Percentiles rank a stretch among this genome's conserved stretches.
phyloP scores from a whole-genome alignment of 2,888 invertebrate genomes.

The Drosophila recens region DNA sequence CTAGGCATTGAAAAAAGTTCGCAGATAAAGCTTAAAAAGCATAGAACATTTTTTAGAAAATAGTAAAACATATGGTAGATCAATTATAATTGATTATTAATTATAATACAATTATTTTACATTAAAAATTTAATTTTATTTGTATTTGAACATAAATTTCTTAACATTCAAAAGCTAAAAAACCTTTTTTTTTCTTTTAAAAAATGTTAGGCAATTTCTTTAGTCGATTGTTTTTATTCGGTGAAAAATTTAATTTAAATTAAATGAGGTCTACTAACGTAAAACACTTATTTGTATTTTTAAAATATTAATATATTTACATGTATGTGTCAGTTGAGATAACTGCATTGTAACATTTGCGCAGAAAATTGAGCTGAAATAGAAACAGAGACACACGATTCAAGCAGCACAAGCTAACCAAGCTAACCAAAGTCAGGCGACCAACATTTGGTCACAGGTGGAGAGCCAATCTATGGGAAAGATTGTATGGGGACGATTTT shows the following conservation, averaged over 20 bases:
- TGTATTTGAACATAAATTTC: no score
- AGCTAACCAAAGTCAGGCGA: slow-evolving; percentile 82
- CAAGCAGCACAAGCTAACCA: slow-evolving; percentile 78
- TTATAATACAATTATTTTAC: neutral
- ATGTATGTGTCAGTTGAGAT: no score
- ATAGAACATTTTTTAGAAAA: neutral
- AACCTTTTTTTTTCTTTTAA: no score
- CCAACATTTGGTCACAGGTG: slow-evolving; percentile 82
- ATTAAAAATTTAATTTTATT: neutral
- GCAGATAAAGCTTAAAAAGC: neutral
- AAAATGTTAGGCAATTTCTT: no score
- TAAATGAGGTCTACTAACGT: no score
- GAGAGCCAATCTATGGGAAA: slow-evolving; percentile 84
- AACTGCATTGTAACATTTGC: no score
- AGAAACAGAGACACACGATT: slow-evolving; percentile 55
- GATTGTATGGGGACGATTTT: slow-evolving; percentile 84
- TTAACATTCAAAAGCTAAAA: no score
- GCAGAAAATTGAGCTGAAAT: no score
- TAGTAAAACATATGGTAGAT: neutral
- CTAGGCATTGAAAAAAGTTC: neutral
- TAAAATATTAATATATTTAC: no score
- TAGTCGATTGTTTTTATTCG: no score
- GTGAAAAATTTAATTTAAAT: no score
- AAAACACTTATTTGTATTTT: no score
- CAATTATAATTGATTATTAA: neutral